phyloP scores from a whole-genome alignment of 2,797 vertebrate species.

The Limnodromus scolopaceus region DNA sequence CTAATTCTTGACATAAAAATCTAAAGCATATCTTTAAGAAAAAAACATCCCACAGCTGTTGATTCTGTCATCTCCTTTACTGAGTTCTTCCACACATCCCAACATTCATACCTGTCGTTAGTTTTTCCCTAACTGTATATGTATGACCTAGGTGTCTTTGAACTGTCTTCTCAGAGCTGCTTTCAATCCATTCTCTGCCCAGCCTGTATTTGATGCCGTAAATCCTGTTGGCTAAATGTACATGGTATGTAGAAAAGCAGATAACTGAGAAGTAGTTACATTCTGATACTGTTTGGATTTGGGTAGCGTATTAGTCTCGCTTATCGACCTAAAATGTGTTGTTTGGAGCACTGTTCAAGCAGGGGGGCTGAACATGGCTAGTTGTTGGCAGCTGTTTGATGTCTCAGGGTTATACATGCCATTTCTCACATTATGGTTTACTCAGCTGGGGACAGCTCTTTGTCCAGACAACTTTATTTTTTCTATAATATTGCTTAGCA shows the following conservation, averaged over 20 bases:
- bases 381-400: neutral
- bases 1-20: neutral
- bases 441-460: neutral
- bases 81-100: neutral
- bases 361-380: neutral
- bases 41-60: neutral
- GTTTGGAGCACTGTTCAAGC: neutral
- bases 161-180: neutral
- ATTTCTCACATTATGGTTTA: neutral
- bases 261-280: neutral
- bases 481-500: neutral
- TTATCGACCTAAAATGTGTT: accelerated
- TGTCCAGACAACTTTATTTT: neutral
- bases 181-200: neutral
- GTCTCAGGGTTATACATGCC: neutral
- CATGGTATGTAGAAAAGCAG: neutral
- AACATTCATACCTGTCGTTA: neutral
- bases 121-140: neutral
- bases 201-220: neutral
- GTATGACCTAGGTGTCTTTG: neutral
- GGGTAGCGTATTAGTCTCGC: neutral
- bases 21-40: neutral
- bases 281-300: neutral
- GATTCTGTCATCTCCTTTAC: neutral
- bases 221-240: neutral